phyloP scores from a whole-genome alignment of 2,797 vertebrate species.

The Cuculus canorus region DNA sequence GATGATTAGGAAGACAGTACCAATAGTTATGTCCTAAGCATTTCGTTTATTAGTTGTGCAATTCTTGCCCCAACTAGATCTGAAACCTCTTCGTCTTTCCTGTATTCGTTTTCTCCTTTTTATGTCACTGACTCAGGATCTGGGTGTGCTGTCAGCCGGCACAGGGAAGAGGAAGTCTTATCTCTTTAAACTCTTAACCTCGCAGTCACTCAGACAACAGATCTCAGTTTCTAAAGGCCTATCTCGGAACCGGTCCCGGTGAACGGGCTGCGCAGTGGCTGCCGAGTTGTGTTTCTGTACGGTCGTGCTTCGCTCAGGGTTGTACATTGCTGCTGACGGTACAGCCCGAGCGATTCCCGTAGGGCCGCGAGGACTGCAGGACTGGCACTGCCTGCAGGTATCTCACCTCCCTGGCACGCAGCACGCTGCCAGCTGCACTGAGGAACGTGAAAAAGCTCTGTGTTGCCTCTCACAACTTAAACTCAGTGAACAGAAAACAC shows the following conservation, averaged over 20 bases:
- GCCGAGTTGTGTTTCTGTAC: background rate
- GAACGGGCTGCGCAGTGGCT: background rate
- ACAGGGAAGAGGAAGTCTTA: constrained; percentile 45
- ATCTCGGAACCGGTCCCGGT: background rate
- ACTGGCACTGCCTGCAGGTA: accelerated
- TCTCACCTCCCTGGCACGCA: no score
- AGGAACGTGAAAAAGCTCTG: background rate
- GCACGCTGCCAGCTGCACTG: background rate
- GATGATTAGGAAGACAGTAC: background rate
- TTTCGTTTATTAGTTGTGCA: background rate
- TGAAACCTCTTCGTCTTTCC: background rate
- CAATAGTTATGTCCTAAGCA: background rate
- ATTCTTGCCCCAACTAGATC: background rate
- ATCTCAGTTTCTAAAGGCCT: background rate
- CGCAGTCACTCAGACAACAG: background rate
- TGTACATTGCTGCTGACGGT: background rate
- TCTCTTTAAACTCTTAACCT: constrained; percentile 60
- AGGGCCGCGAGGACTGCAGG: background rate
- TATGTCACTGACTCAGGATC: constrained; percentile 58
- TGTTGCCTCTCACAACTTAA: background rate
- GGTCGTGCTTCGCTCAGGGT: accelerated
- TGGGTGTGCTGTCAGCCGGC: constrained; percentile 38
- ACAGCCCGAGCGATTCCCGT: background rate
- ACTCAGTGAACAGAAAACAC: background rate
- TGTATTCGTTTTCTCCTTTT: background rate